phyloP scores from a whole-genome alignment of 2,888 invertebrate genomes.

The Acheta domesticus region DNA sequence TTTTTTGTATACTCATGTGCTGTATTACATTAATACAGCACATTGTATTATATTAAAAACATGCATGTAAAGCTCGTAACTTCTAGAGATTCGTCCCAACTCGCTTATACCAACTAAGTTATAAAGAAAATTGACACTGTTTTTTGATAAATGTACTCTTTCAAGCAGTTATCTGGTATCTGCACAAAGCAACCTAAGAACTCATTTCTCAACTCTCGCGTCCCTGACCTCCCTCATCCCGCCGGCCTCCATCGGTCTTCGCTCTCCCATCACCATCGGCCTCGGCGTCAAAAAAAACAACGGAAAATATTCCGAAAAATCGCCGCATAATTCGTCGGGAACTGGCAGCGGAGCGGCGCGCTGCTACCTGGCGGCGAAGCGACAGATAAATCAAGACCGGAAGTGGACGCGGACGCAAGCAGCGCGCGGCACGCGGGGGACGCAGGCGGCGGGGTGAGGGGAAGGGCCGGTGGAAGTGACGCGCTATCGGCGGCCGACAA shows the following conservation, averaged over 20 bases:
- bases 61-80: no score
- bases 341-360: background rate
- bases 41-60: no score
- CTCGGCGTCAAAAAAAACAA: background rate
- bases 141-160: no score
- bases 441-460: background rate
- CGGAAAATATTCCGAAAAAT: background rate
- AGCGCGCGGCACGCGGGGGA: background rate
- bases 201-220: background rate
- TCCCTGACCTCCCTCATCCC: background rate
- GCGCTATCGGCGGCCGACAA: constrained; percentile 2
- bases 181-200: background rate
- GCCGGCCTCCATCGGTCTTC: background rate
- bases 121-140: no score
- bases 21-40: no score
- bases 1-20: no score
- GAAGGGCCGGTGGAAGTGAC: background rate
- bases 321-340: constrained; percentile 8
- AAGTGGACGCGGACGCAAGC: background rate
- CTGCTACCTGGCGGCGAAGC: background rate
- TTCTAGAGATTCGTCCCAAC: no score
- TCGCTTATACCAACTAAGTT: no score
- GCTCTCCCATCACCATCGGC: background rate
- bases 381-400: constrained; percentile 10
- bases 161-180: background rate